Evolutionary conservation across 37 sponge, comb jelly and placozoan species (phyloP), one percentile per base, ranked within the genome.

Genomic region (Haliclona indistincta): DNA sequence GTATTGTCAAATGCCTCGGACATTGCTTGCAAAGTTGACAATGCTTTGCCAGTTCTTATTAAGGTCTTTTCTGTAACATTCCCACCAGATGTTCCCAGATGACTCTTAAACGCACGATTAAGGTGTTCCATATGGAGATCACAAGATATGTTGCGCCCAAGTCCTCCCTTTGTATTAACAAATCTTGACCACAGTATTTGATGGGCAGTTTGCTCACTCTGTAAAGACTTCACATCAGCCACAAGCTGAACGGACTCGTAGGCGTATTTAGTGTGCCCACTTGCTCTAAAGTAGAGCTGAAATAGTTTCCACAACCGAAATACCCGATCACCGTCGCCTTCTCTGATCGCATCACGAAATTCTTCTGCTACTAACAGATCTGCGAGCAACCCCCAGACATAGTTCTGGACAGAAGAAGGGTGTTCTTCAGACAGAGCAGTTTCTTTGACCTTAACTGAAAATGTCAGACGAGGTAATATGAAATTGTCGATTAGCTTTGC

Each of bases 101-200:
- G n/a, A 11, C 8, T 67, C 38, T 67, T 67, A 1, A 15, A 2
- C 43, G 43, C 25, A 1, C 68, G 15, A 5, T 67, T 67, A 2
- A n/a, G n/a, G n/a, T n/a, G n/a, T n/a, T n/a, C n/a, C n/a, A n/a
- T n/a, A 71, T 25, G 42, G 25, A 74, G 54, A 39, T 74, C 74
- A 38, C 61, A 56, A n/a, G 41, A 7, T 15, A 74, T 74, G 43
- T 56, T 74, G 26, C n/a, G 4, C n/a, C 74, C 74, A 25, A 38
- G 43, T 34, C 39, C 32, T 13, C 74, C 74, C 29, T 30, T 28
- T 19, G 38, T 38, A 73, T 73, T 73, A 15, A 73, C 36, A 73
- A 54, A 73, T 6, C 60, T 13, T 19, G 38, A 49, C 40, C 52
- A 37, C 34, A 54, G 7, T 40, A 73, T 38, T 33, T 73, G 58